Base-by-base conservation (phyloP, 2,888 invertebrate genomes). In the Drosophila glabriapex region DNA sequence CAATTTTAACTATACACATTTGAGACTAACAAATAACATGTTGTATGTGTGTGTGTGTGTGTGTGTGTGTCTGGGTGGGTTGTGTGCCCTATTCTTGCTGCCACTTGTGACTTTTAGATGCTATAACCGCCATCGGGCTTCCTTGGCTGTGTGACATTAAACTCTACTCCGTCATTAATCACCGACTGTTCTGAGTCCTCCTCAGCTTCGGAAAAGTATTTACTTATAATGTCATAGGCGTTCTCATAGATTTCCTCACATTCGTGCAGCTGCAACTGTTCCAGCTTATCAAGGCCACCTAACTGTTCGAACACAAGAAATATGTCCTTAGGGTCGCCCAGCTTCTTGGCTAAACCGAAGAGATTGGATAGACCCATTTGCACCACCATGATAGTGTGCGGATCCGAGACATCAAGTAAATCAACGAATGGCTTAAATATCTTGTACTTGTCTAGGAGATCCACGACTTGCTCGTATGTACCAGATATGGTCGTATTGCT, bases 401-500 rank as follows among this genome's bases (percentile, higher is more conserved):
- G 95, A 93, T 99, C 98, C 72, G 96, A 96, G 0, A 96, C 95
- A 28, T 94, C 94, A 9, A 99, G 94, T 63, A 98, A 94, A 75
- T 95, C 95, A 93, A 98, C 97, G 93, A 97, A 96, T 0, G 97
- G 97, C 77, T 95, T 94, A 46, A 98, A 91, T 74, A 96, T 95
- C 16, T 97, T 96, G 80, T 91, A 93, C 77, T 95, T 93, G 76
- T 95, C 94, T 61, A 98, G 95, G 9, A 98, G 92, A 19, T 94
- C 94, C 37, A 96, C 95, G 52, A 97, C 94, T 91, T 98, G 97
- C n/a, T 95, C 94, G 0, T 95, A 94, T 0, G 95, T 95, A 0
- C 98, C 98, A 41, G 98, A 98, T 0, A 97, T 96, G 10, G 98
- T 98, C 61, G 97, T 95, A 93, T 99, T 99, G 0, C 98, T 98